These are phyloP conservation scores for Echinometra lucunter DNA, from an alignment of 53 echinoderm and acorn worm species.

Conservation along the genomic window DNA sequence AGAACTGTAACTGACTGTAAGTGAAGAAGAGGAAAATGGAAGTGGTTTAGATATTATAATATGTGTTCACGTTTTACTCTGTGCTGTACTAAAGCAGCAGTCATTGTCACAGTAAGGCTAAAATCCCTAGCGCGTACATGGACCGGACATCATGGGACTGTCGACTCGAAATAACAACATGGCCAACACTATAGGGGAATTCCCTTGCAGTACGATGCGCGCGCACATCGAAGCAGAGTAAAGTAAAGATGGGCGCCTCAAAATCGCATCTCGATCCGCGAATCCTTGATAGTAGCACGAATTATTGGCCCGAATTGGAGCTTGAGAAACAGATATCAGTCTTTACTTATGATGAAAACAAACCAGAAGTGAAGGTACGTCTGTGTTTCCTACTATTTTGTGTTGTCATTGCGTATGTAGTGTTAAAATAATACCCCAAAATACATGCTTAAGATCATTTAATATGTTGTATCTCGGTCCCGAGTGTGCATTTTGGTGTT, in stretches of 20 bases:
- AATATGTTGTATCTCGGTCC: background rate
- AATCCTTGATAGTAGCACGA: background rate
- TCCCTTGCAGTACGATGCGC: background rate
- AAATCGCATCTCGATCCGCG: conserved; percentile 28
- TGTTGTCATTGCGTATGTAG: background rate
- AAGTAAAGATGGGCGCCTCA: conserved; percentile 36
- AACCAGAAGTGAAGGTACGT: conserved; percentile 60
- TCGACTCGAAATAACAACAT: too few species aligned
- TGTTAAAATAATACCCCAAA: background rate
- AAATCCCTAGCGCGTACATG: too few species aligned
- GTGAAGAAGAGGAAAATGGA: too few species aligned
- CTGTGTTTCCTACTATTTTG: background rate
- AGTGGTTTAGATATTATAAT: too few species aligned
- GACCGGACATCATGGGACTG: too few species aligned
- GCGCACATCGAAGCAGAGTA: background rate
- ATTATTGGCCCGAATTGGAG: conserved; percentile 43
- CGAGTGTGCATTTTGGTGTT: conserved; percentile 21
- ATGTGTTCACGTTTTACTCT: too few species aligned
- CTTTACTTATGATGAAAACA: conserved; percentile 52
- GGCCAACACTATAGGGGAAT: background rate
- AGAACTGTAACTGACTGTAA: too few species aligned
- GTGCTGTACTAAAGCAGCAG: too few species aligned
- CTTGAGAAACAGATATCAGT: conserved; percentile 36
- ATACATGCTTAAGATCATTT: background rate
- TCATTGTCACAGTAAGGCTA: too few species aligned